A percentile compares a stretch with the other conserved stretches of the same genome.
Evolutionary conservation across 1,140 invertebrate species (phyloP).

Genomic region (Pachypeltis micranthus): DNA sequence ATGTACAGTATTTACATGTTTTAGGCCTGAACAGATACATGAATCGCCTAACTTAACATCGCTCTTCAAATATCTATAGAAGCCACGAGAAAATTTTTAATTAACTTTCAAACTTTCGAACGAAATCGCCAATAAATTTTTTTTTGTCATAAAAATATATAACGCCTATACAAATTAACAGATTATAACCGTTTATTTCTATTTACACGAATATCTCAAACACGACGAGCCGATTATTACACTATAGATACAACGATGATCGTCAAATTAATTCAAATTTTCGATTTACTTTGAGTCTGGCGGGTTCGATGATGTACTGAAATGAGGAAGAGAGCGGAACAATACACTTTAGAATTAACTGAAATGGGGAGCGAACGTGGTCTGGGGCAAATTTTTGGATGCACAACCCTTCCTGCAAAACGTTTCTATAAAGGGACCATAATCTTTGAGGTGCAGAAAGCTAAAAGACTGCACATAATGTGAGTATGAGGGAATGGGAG

Average conservation of each 20-base stretch:
- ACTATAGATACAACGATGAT: not conserved
- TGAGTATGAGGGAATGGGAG: too few species aligned
- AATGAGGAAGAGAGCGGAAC: not conserved
- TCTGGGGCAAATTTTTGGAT: not conserved
- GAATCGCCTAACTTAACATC: slow-evolving; percentile 7
- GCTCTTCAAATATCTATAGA: not conserved
- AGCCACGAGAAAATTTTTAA: not conserved
- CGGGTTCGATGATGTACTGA: not conserved
- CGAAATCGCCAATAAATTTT: not conserved
- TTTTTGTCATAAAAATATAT: slow-evolving; percentile 17
- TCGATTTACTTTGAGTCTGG: not conserved
- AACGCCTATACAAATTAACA: slow-evolving; percentile 16
- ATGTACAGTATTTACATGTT: not conserved
- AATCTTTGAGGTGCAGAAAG: too few species aligned
- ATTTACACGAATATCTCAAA: not conserved
- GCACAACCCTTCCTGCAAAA: not conserved
- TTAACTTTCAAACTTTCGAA: not conserved
- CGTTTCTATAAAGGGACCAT: too few species aligned
- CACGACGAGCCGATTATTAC: not conserved
- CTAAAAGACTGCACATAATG: too few species aligned
- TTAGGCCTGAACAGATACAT: slow-evolving; percentile 17
- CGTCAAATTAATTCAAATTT: not conserved
- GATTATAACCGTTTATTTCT: too few species aligned
- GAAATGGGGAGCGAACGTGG: not conserved
- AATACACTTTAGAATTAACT: not conserved